These are phyloP conservation scores for Drosophila ogumai DNA, from an alignment of 1,140 invertebrate genomes.

Conservation along the genomic window DNA sequence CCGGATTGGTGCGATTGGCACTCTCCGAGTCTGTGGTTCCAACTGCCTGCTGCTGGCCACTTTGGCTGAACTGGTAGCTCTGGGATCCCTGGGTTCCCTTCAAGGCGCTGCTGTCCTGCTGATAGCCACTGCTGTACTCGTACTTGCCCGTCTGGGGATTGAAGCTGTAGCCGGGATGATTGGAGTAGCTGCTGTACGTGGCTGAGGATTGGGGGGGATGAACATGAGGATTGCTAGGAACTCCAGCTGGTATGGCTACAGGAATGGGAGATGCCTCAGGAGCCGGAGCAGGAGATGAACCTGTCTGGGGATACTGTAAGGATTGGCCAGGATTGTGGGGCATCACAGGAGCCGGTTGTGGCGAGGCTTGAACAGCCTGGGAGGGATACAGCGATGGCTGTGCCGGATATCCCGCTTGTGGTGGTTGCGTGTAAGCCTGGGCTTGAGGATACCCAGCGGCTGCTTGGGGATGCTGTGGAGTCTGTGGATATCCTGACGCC, in stretches of 20 bases:
- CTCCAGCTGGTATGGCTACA: not conserved
- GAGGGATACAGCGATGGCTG: conserved; percentile 50
- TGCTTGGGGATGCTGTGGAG: conserved; percentile 5
- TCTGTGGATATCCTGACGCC: conserved; percentile 17
- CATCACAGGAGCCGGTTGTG: not conserved
- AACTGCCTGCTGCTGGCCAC: conserved; percentile 54
- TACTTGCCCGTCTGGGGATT: conserved; percentile 79
- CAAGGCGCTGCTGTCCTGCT: conserved; percentile 50
- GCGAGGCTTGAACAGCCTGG: conserved; percentile 20
- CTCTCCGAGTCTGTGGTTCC: conserved; percentile 75
- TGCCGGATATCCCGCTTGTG: conserved; percentile 10
- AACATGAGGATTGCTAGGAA: not conserved
- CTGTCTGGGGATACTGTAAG: conserved; percentile 10
- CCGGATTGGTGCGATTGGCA: conserved; percentile 68
- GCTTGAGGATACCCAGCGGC: conserved; percentile 11
- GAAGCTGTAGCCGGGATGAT: conserved; percentile 81
- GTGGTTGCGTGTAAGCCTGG: conserved; percentile 15
- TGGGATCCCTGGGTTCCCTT: conserved; percentile 38
- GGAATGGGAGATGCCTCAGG: not conserved
- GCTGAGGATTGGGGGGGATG: conserved; percentile 2
- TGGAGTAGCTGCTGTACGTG: conserved; percentile 66
- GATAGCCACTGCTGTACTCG: conserved; percentile 82
- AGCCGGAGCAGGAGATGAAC: not conserved
- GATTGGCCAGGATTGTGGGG: conserved; percentile 1
- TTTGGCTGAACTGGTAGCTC: conserved; percentile 75